Percentiles rank a stretch among this genome's conserved stretches.
Conservation (phyloP, 2,113 vertebrate species). For the Hipposideros armiger region DNA sequence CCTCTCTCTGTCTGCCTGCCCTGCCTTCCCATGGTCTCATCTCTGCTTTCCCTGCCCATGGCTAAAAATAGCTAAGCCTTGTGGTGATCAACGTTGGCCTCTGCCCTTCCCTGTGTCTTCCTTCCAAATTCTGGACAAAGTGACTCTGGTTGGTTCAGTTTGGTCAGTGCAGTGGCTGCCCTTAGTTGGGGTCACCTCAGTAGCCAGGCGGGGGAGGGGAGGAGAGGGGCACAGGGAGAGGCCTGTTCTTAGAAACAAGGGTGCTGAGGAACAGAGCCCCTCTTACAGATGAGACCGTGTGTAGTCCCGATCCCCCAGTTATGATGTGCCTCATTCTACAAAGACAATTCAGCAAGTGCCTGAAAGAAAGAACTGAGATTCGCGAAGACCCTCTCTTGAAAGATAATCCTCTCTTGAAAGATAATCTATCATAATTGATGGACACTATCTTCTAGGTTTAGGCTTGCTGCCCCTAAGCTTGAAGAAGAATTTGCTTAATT, state of each 20-base stretch:
- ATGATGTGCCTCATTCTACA: not conserved
- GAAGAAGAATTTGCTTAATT: not conserved
- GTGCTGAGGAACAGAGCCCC: not conserved
- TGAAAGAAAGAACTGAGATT: not conserved
- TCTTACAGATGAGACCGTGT: not conserved
- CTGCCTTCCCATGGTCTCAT: not conserved
- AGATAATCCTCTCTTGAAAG: not conserved
- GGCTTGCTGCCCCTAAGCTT: not conserved
- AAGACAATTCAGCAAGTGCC: fast-evolving
- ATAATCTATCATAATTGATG: not conserved
- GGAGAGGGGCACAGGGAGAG: not conserved
- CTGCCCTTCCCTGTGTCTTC: not conserved
- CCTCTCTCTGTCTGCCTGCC: not conserved
- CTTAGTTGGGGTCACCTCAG: not conserved
- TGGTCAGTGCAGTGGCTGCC: not conserved
- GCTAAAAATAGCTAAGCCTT: not conserved
- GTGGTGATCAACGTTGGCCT: not conserved
- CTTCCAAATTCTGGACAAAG: not conserved
- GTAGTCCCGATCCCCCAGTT: not conserved
- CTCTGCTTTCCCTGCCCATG: not conserved
- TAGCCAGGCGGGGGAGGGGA: not conserved
- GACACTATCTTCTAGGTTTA: not conserved
- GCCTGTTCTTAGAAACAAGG: not conserved
- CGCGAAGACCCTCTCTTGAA: not conserved
- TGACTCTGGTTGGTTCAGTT: not conserved